Base-by-base conservation (phyloP, 2,797 vertebrate species). In the Triplophysa bombifrons region DNA sequence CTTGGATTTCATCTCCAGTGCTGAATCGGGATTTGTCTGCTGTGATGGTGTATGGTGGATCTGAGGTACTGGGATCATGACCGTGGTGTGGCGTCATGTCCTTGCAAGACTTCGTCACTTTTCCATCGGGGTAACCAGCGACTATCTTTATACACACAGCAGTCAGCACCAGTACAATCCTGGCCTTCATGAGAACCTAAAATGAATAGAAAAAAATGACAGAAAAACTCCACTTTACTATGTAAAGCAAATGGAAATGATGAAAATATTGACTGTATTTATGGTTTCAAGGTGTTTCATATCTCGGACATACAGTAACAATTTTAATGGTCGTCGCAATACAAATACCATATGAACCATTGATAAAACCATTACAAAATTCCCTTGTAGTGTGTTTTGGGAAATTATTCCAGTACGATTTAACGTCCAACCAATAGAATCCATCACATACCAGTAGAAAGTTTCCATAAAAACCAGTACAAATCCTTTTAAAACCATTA, bases 81-180 rank as follows among this genome's bases (percentile, higher is more conserved):
- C 87, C 88, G 46, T 97, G 96, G 0, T 77, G 22, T 13, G 96
- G 95, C 3, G 79, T 10, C 96, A 97, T 95, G 53, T 86, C 88
- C 30, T 4, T 50, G 44, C 96, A 97, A 19, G 92, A 91, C 61
- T 5, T 16, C 11, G 76, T 68, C 34, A 97, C 89, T 75, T 83
- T 91, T 73, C 96, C 96, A 81, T 84, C 82, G 48, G 90, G 88
- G 82, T 89, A 97, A 48, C 88, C 85, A 76, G 14, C 2, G 53
- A 89, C 90, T 11, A 82, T 80, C 19, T 56, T 41, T 46, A 13
- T n/a, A 60, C 83, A 64, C 41, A 80, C 82, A 56, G 76, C 53
- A 63, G 90, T 38, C 0, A 90, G 80, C n/a, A 87, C 14, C 46
- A 88, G 27, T 25, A 84, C 34, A 58, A n/a, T 22, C 70, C 72